A percentile compares a stretch with the other conserved stretches of the same genome.
Conservation (phyloP, 2,113 vertebrate genomes). For the Podarcis cretensis region DNA sequence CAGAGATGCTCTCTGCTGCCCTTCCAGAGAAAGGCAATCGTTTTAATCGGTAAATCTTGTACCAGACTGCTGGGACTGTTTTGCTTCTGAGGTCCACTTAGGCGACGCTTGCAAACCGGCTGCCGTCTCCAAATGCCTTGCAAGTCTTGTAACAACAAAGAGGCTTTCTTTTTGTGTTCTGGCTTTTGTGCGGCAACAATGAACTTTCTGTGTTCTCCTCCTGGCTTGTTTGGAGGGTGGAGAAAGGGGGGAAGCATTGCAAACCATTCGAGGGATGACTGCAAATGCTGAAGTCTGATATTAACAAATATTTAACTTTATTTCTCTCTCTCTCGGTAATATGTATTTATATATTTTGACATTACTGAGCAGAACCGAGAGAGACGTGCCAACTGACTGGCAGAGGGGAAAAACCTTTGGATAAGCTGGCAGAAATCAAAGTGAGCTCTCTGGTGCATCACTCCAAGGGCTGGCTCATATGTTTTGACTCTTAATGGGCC, state of each 20-base stretch:
- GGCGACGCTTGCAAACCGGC: slow-evolving; percentile 62
- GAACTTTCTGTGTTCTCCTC: slow-evolving; percentile 66
- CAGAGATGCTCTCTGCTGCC: slow-evolving; percentile 44
- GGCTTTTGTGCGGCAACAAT: slow-evolving; percentile 71
- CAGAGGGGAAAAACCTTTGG: neutral
- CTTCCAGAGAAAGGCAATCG: slow-evolving; percentile 32
- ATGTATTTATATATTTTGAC: neutral
- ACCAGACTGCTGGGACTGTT: slow-evolving; percentile 50
- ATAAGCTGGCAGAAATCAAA: neutral
- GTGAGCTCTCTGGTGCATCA: neutral
- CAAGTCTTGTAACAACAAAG: slow-evolving; percentile 69
- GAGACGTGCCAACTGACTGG: neutral
- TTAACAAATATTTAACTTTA: neutral
- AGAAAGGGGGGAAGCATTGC: slow-evolving; percentile 31
- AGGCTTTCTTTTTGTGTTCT: slow-evolving; percentile 68
- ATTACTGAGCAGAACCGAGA: neutral
- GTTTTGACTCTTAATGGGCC: neutral
- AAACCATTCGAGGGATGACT: slow-evolving; percentile 53
- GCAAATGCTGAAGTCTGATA: slow-evolving; percentile 28
- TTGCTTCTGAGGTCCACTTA: slow-evolving; percentile 68
- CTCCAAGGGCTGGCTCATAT: neutral
- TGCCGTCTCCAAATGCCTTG: slow-evolving; percentile 60
- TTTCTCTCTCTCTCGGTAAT: neutral
- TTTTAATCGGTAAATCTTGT: slow-evolving; percentile 54
- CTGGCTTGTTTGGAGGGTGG: slow-evolving; percentile 56